A percentile compares a stretch with the other conserved stretches of the same genome.
Evolutionary conservation across 2,113 vertebrate genomes (phyloP).

Genomic region (Strix uralensis): DNA sequence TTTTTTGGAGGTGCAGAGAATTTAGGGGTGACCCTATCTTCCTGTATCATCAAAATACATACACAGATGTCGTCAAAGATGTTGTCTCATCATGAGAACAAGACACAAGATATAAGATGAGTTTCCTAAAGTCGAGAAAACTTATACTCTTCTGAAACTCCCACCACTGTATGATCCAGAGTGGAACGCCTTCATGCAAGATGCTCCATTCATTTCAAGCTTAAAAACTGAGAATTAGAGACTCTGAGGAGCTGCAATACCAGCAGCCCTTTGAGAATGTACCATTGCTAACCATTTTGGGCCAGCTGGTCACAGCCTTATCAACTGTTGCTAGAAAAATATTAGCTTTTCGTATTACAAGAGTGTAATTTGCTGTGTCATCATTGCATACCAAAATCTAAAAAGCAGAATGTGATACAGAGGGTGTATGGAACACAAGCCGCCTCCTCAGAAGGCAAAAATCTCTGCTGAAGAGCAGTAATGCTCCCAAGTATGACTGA

Average conservation of each 20-base stretch:
- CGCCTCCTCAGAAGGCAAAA: conserved; percentile 14
- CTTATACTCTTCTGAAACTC: not conserved
- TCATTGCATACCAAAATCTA: not conserved
- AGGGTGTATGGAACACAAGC: not conserved
- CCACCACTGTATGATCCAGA: not conserved
- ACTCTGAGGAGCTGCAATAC: not conserved
- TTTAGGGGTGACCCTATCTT: not conserved
- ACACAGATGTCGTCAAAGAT: not conserved
- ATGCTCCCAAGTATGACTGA: not conserved
- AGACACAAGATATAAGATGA: not conserved
- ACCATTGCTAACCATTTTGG: not conserved
- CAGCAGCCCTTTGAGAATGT: not conserved
- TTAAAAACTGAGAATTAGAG: not conserved
- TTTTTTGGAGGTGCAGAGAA: not conserved
- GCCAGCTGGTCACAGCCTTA: not conserved
- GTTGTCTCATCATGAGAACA: not conserved
- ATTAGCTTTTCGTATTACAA: conserved; percentile 1
- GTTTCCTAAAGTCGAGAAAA: not conserved
- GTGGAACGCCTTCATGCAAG: not conserved
- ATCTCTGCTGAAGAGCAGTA: not conserved
- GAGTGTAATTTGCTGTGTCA: conserved; percentile 45
- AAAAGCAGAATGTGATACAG: conserved; percentile 45
- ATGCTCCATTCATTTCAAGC: not conserved
- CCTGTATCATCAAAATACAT: not conserved
- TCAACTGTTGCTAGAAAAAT: conserved; percentile 22